Evolutionary conservation across 2,113 vertebrate species (phyloP), one percentile per base, ranked within the genome.

Genomic region (Charadrius vociferus): DNA sequence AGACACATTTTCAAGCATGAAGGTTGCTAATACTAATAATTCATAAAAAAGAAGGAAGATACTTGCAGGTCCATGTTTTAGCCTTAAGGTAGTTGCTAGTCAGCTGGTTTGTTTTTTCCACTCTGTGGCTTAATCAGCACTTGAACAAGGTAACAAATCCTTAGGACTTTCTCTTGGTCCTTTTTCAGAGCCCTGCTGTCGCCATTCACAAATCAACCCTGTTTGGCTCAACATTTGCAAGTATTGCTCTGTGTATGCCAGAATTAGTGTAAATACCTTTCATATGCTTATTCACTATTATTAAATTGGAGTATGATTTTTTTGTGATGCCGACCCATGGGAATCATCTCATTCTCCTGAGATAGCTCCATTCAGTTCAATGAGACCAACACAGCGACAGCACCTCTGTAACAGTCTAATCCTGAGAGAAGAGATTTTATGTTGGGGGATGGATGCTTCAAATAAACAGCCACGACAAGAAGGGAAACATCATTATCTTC

Each of bases 211-310:
- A 68, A 77, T 79, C 27, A 74, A 13, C 23, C 16, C 47, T 43
- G 14, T 58, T 55, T 58, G 68, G 41, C 47, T 84, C 47, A 83
- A 30, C 15, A 17, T 58, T 84, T 49, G 24, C 27, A 88, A 88
- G 53, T 34, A 41, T 11, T 36, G 27, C 15, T 36, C 30, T 80
- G 61, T 0, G 0, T 43, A 56, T 61, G 66, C 5, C 22, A 65
- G 62, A 77, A 80, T 73, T 73, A 90, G 39, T 66, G 45, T 1
- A 5, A 77, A 39, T 52, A 82, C 36, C 14, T 79, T 83, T 36
- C 22, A 16, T 19, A 12, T 16, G 18, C 58, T 68, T 58, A 82
- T 49, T 75, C 21, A 36, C 2, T 3, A 59, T 36, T 77, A 86
- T 19, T 66, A 68, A 66, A 52, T 14, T 11, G 43, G 18, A 93